phyloP scores from a whole-genome alignment of 2,113 vertebrate species.

The Microtus richardsoni region DNA sequence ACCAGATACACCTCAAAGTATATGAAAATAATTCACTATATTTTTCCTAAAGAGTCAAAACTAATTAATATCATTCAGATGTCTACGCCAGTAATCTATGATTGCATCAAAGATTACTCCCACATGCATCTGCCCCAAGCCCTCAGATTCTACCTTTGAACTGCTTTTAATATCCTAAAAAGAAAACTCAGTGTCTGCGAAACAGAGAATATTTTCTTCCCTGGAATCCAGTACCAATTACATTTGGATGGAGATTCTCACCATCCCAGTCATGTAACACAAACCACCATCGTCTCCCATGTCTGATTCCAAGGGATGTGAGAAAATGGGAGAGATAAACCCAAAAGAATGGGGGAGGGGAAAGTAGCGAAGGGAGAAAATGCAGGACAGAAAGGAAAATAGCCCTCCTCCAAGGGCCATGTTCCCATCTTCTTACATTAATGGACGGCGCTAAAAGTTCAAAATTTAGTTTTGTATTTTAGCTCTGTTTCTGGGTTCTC shows the following conservation, averaged over 20 bases:
- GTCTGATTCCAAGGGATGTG: background rate
- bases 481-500: background rate
- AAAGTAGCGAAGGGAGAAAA: background rate
- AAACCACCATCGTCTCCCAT: background rate
- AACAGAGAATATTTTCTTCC: background rate
- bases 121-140: background rate
- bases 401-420: background rate
- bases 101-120: background rate
- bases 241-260: background rate
- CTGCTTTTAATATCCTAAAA: background rate
- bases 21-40: background rate
- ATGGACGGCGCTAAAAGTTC: background rate
- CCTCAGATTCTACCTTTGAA: background rate
- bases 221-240: background rate
- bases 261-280: background rate
- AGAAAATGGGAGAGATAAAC: background rate
- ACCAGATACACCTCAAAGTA: background rate
- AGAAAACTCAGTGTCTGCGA: background rate
- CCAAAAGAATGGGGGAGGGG: background rate
- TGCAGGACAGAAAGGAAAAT: background rate
- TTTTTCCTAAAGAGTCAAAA: background rate
- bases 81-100: background rate
- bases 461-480: background rate
- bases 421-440: background rate
- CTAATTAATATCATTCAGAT: background rate